phyloP scores from a whole-genome alignment of 2,888 invertebrate genomes.

The Autographa gamma region DNA sequence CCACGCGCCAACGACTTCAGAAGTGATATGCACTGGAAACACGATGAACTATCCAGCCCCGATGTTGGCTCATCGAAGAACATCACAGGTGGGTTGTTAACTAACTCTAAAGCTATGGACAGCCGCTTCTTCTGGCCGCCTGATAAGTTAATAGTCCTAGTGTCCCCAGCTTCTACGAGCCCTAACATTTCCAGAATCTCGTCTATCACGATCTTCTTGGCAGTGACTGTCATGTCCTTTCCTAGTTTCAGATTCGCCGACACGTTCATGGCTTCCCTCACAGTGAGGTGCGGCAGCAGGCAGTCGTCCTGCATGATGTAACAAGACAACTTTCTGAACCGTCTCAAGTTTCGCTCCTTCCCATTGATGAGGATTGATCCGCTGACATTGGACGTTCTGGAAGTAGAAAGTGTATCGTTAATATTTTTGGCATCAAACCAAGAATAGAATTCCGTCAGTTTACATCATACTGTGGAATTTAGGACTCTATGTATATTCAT shows the following conservation, averaged over 20 bases:
- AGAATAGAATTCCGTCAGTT: slow-evolving; percentile 18
- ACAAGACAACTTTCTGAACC: slow-evolving; percentile 97
- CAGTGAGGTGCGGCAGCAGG: slow-evolving; percentile 96
- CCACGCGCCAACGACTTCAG: slow-evolving; percentile 96
- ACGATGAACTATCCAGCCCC: slow-evolving; percentile 97
- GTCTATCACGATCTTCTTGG: slow-evolving; percentile 94
- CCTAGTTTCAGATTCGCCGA: slow-evolving; percentile 97
- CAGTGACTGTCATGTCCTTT: slow-evolving; percentile 91
- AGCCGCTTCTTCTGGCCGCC: slow-evolving; percentile 97
- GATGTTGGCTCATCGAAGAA: slow-evolving; percentile 98
- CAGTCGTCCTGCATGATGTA: slow-evolving; percentile 99
- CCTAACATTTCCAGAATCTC: slow-evolving; percentile 96
- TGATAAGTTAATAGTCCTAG: slow-evolving; percentile 94
- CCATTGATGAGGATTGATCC: slow-evolving; percentile 97
- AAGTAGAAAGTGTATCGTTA: slow-evolving; percentile 50
- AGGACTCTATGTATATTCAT: neutral
- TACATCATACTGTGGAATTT: slow-evolving; percentile 22
- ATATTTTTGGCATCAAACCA: slow-evolving; percentile 33
- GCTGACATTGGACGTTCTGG: slow-evolving; percentile 94
- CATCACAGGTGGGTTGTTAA: slow-evolving; percentile 99
- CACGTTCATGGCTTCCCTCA: slow-evolving; percentile 97
- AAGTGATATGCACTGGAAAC: slow-evolving; percentile 97
- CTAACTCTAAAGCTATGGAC: slow-evolving; percentile 97
- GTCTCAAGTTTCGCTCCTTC: slow-evolving; percentile 94
- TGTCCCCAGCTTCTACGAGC: slow-evolving; percentile 93